Conservation (phyloP, 2,888 invertebrate species). For the Parascotia fuliginaria region DNA sequence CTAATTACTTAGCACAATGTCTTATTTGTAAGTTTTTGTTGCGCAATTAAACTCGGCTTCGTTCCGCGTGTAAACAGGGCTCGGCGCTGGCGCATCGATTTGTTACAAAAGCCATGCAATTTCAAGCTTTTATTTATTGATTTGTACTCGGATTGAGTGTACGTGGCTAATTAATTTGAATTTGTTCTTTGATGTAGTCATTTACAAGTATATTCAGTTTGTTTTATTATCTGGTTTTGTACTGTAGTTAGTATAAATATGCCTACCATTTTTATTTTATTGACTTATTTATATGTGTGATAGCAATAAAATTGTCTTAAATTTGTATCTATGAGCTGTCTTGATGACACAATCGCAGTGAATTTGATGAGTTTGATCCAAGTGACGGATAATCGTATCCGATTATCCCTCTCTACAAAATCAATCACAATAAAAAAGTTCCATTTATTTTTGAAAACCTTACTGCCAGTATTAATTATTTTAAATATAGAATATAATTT, state of each 20-base stretch:
- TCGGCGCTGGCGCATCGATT: constrained; percentile 55
- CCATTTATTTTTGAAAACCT: constrained; percentile 6
- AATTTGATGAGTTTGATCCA: too few species aligned
- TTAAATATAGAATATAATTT: constrained; percentile 19
- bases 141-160: constrained; percentile 41
- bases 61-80: constrained; percentile 66
- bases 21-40: constrained; percentile 80
- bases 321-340: too few species aligned
- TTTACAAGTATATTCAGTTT: constrained; percentile 7
- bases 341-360: too few species aligned
- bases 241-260: too few species aligned
- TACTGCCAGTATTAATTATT: constrained; percentile 10
- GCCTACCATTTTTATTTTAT: too few species aligned
- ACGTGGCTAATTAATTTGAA: constrained; percentile 40
- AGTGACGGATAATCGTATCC: too few species aligned
- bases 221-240: neutral
- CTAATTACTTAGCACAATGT: constrained; percentile 83
- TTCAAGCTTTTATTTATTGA: constrained; percentile 46
- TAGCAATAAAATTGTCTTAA: too few species aligned
- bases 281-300: too few species aligned
- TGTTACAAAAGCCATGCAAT: constrained; percentile 52
- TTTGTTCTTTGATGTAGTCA: constrained; percentile 18
- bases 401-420: too few species aligned
- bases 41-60: constrained; percentile 70
- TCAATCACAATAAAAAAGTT: too few species aligned